Conservation (phyloP, 1,140 invertebrate genomes). For the Campoletis sonorensis region DNA sequence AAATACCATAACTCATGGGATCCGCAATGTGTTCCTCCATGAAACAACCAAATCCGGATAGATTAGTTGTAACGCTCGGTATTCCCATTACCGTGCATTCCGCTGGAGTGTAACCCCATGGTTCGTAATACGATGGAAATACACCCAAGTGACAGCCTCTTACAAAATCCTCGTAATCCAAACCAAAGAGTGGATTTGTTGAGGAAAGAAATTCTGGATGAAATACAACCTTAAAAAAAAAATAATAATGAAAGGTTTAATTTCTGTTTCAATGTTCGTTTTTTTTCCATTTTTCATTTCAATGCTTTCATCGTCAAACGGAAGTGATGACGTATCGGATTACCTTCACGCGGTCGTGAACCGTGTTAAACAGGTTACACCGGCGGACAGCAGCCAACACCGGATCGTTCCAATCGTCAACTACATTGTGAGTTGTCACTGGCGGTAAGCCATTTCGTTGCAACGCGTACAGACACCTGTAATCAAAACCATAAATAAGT, state of each 20-base stretch:
- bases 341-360: conserved; percentile 97
- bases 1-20: conserved; percentile 99
- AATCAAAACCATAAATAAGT: conserved; percentile 6
- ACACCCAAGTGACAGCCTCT: conserved; percentile 99
- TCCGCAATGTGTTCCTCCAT: conserved; percentile 99
- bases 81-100: conserved; percentile 99
- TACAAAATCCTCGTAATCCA: conserved; percentile 99
- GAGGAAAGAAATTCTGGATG: conserved; percentile 99
- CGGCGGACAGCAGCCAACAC: conserved; percentile 91
- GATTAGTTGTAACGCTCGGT: conserved; percentile 97
- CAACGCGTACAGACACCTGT: conserved; percentile 92
- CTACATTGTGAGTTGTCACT: conserved; percentile 98
- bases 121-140: conserved; percentile 99
- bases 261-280: conserved; percentile 32
- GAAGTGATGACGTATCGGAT: conserved; percentile 49
- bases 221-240: conserved; percentile 89
- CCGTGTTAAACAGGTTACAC: conserved; percentile 96
- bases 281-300: not conserved
- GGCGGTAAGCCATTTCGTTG: conserved; percentile 95
- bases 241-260: too few species aligned
- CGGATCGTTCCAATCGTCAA: conserved; percentile 95
- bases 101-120: conserved; percentile 99
- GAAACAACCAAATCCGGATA: conserved; percentile 99
- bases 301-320: not conserved
- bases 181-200: conserved; percentile 97